Evolutionary conservation across 2,888 invertebrate species (phyloP), one percentile per base, ranked within the genome.

Genomic region (Acrocera orbiculus): DNA sequence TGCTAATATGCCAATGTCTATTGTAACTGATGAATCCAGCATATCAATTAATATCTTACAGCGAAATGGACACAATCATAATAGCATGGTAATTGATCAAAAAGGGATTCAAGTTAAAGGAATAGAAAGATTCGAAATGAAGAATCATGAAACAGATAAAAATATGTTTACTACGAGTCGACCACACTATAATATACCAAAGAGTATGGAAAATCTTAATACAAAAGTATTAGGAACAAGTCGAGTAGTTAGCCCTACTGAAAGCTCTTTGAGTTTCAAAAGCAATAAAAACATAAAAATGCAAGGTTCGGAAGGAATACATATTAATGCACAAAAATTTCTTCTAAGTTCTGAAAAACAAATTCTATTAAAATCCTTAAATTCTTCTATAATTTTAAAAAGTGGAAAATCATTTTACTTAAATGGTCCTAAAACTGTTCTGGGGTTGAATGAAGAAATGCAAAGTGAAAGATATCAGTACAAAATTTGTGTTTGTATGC

Each of bases 401-500:
- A 75, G 74, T 0, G 70, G 71, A 34, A 70, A 76, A 28, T 82
- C 83, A 0, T 66, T 81, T 0, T 73, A 64, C 32, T 61, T 87
- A 0, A 77, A 83, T 47, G 67, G 77, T 0, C 68, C 74, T 27
- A 72, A 70, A 41, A 61, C 83, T 0, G 67, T 77, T 29, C 77
- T 73, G 2, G 57, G 55, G 7, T 62, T 64, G 4, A 58, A 66
- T 36, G 50, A 17, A 42, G 64, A 50, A 40, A 58, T 40, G 17
- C 64, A 44, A 50, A 64, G 50, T 47, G 56, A 54, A 3, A 57
- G 59, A 37, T 58, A 71, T 0, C 85, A 87, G 52, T 89, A 76
- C 47, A 87, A 89, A 54, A 69, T 90, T 2, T 90, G 89, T 46
- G 76, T 87, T 2, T 89, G 89, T 49, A 85, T 86, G 81, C 87